Evolutionary conservation across 2,113 vertebrate species (phyloP), one percentile per base, ranked within the genome.

Genomic region (Dipodomys ordii): DNA sequence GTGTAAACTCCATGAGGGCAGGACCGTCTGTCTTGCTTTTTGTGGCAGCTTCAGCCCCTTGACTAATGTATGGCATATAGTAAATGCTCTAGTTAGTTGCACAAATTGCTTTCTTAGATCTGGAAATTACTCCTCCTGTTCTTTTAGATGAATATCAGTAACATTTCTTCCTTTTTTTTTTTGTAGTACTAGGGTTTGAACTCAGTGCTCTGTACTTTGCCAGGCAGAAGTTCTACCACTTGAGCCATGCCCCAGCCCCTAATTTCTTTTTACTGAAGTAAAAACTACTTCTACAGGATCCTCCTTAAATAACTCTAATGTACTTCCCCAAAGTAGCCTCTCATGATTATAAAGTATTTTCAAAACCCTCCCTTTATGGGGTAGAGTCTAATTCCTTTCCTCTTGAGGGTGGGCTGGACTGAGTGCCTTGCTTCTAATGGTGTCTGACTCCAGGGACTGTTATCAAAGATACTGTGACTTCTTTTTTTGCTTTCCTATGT

Each of bases 331-430:
- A 86, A 80, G 44, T 7, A 79, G 11, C 15, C 53, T 83, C 28
- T 57, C 22, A 30, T 78, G 39, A 62, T 83, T 79, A 95, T 44
- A 85, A 79, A 62, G 60, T 57, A 80, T 90, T 82, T 53, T 90
- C n/a, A 12, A 65, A 72, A 62, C 3, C 23, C 30, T 87, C 35
- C 11, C 13, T 82, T 92, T 30, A 78, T 73, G 30, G 35, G 10
- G 18, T 57, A 69, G 7, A 49, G 2, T 6, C 78, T 87, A 60
- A 60, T 67, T 78, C 20, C 39, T 44, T 11, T 71, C 32, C 13
- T 10, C 18, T 60, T 46, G 20, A 69, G 10, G 32, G 28, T 77
- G 68, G 73, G 13, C 32, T 73, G 11, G 65, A 44, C 60, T 23
- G n/a, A 13, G 23, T 49, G 35, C 32, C 13, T 80, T 6, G 6